Evolutionary conservation across 2,888 invertebrate species (phyloP).

Genomic region (Diplazon laetatorius): DNA sequence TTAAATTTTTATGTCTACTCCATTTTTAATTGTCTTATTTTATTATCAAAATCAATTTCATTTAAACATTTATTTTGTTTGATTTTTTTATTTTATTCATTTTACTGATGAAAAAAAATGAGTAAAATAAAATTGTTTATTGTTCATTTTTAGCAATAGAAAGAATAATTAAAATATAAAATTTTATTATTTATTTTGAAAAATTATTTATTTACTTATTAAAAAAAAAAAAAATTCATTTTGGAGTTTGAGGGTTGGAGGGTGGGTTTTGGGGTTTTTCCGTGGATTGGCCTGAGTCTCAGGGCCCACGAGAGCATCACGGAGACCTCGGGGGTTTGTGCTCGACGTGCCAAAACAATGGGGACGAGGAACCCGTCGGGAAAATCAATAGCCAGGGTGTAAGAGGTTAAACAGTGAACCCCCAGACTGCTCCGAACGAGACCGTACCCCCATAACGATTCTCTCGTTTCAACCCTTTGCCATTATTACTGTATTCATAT

Average conservation of each 20-base stretch:
- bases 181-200: neutral
- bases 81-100: too few relatives aligned
- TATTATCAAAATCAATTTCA: too few relatives aligned
- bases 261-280: slow-evolving; percentile 61
- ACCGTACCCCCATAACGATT: neutral
- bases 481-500: neutral
- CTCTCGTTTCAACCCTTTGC: slow-evolving; percentile 5
- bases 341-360: slow-evolving; percentile 77
- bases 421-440: slow-evolving; percentile 34
- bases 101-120: too few relatives aligned
- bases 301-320: slow-evolving; percentile 26
- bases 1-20: too few relatives aligned
- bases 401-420: slow-evolving; percentile 74
- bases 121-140: too few relatives aligned
- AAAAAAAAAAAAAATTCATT: slow-evolving; percentile 2
- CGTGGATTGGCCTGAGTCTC: slow-evolving; percentile 38
- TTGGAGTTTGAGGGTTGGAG: slow-evolving; percentile 20
- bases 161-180: too few relatives aligned
- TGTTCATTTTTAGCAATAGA: too few relatives aligned
- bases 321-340: neutral
- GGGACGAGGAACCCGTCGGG: slow-evolving; percentile 66
- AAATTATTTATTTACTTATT: neutral
- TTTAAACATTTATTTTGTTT: too few relatives aligned
- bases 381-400: slow-evolving; percentile 78
- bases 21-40: too few relatives aligned